Conservation (phyloP, 2,113 vertebrate species). For the Diadophis punctatus region DNA sequence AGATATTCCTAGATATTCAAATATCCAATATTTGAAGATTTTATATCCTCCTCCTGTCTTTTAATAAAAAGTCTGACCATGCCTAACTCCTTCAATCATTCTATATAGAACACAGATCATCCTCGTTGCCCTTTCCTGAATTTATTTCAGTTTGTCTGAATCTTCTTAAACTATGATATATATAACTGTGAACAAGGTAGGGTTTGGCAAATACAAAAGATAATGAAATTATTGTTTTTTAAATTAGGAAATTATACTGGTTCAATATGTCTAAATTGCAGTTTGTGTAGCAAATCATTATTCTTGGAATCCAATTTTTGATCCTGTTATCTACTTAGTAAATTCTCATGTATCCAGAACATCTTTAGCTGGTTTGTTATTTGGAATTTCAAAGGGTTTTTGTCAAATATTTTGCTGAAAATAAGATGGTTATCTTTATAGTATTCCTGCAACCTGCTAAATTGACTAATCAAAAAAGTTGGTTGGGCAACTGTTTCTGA, state of each 20-base stretch:
- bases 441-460: not conserved
- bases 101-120: not conserved
- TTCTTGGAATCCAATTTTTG: not conserved
- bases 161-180: not conserved
- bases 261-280: not conserved
- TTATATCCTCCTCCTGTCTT: not conserved
- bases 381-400: not conserved
- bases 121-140: not conserved
- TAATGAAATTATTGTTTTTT: not conserved
- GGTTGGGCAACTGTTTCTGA: not conserved
- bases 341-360: not conserved
- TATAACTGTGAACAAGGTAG: not conserved
- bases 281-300: not conserved
- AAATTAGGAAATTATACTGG: not conserved
- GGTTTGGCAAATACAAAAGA: not conserved
- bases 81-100: not conserved
- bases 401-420: not conserved
- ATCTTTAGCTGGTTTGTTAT: not conserved
- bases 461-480: not conserved
- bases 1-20: too few species aligned
- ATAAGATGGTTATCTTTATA: not conserved
- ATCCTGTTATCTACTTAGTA: not conserved
- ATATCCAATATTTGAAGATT: not conserved
- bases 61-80: not conserved
- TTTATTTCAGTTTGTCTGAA: not conserved